Base-by-base conservation (phyloP, 2,797 vertebrate species). In the Rhynchonycteris naso region DNA sequence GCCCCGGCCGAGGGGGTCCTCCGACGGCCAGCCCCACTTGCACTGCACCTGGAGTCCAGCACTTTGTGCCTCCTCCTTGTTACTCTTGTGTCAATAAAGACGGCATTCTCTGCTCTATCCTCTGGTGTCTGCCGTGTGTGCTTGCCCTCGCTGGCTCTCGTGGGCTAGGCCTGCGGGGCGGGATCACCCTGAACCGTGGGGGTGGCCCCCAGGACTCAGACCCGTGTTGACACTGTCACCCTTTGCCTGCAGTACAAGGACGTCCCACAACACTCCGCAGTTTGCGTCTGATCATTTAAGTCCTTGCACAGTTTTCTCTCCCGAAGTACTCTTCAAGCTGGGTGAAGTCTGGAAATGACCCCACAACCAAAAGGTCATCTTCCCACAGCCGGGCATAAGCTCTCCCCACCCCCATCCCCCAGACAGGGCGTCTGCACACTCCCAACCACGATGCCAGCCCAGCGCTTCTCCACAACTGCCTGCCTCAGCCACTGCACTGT, bases 1-100 rank as follows among this genome's bases (percentile, higher is more conserved):
- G 88, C 65, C 96, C 97, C 97, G 96, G 96, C 98, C 97, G 94
- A 97, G 95, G 92, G 97, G 98, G 97, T 97, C 97, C 98, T 98
- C 98, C 97, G 97, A 97, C 95, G 95, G 98, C 98, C 95, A 15
- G 97, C 98, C 97, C 97, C 97, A 50, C 80, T 66, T 97, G 97
- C 98, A 97, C 97, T 98, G 98, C 98, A 97, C 98, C 98, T 15
- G 97, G 98, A 98, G 98, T 98, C 98, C 98, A 98, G 98, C 98
- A 98, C 98, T 98, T 97, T 98, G 98, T 98, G 98, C 98, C 98
- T 98, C 98, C 98, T 98, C 98, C 98, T 97, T 98, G 98, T 98
- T 98, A 98, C 98, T 98, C 98, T 98, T 98, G 98, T 99, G 98
- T 99, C 98, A 98, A 98, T 99, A 99, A 99, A 98, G 98, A 91